These are phyloP conservation scores for Oscarella lobularis DNA, from an alignment of 37 sponge, comb jelly and placozoan genomes.

Conservation along the genomic window DNA sequence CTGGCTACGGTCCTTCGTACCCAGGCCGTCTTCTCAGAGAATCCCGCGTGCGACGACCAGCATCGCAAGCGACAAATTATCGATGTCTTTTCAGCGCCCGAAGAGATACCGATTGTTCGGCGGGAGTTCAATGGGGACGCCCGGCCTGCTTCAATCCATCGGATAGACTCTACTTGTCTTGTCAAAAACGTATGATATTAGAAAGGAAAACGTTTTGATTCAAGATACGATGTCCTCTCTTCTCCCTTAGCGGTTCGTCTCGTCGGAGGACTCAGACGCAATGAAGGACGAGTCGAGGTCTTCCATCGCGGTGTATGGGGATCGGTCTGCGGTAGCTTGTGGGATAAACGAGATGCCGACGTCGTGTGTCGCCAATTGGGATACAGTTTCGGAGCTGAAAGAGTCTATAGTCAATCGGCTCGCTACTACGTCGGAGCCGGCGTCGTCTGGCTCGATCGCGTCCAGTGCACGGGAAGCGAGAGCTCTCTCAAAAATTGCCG, in stretches of 20 bases:
- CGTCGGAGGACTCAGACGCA: background rate
- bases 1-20: background rate
- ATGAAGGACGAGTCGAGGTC: conserved; percentile 1
- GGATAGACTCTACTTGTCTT: background rate
- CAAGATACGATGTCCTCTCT: too few species aligned
- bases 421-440: background rate
- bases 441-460: background rate
- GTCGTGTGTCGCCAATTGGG: background rate
- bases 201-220: too few species aligned
- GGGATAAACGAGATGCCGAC: background rate
- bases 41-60: background rate
- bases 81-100: background rate
- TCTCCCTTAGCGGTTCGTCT: background rate
- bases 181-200: background rate
- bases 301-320: conserved; percentile 1
- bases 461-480: background rate
- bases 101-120: background rate
- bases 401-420: background rate
- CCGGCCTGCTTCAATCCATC: background rate
- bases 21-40: background rate
- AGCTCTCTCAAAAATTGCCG: background rate
- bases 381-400: background rate
- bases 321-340: background rate
- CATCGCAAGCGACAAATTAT: background rate
- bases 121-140: background rate